Base-by-base conservation (phyloP, 2,797 vertebrate genomes). In the Bradypodion ventrale region DNA sequence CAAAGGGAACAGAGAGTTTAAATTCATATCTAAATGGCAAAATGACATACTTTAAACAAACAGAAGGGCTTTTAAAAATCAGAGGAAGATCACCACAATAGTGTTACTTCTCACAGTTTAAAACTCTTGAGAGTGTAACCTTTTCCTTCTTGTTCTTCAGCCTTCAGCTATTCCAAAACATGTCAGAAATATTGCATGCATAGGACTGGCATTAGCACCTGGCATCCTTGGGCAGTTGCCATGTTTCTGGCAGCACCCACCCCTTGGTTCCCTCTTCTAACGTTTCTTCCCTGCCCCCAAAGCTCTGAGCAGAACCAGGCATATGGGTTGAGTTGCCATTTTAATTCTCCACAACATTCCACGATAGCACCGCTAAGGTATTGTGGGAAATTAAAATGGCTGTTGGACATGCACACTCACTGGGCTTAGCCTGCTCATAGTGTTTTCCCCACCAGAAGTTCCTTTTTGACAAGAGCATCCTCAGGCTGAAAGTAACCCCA, bases 21-120 rank as follows among this genome's bases (percentile, higher is more conserved):
- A 94, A 95, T 95, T 94, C 93, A 89, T 89, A 92, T 93, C 90
- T 91, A 94, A 95, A 94, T 95, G 92, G 94, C 91, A 95, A 94
- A 94, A 95, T 82, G 79, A 94, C 92, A 93, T 91, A 94, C 93
- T 93, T 94, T 90, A 94, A 95, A 95, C 92, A 93, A 94, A 93
- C 85, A 89, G 85, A 90, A 35, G 25, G 79, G n/a, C 42, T 88
- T 89, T 29, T 25, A 29, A n/a, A 21, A 44, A 46, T 3, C 7
- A 37, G 46, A 59, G 85, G 35, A 83, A 60, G 83, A 91, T 37
- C 21, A 44, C 0, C 0, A 66, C 19, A 83, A 82, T 89, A 87
- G 82, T 86, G 86, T 83, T 89, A 83, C 82, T 91, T 84, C 0
- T 1, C 0, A 0, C 16, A 19, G 60, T 49, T 74, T 10, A 69